Percentiles rank a stretch among this genome's conserved stretches.
These are phyloP conservation scores for Anomalospiza imberbis DNA, from an alignment of 2,797 vertebrate species.

Conservation along the genomic window DNA sequence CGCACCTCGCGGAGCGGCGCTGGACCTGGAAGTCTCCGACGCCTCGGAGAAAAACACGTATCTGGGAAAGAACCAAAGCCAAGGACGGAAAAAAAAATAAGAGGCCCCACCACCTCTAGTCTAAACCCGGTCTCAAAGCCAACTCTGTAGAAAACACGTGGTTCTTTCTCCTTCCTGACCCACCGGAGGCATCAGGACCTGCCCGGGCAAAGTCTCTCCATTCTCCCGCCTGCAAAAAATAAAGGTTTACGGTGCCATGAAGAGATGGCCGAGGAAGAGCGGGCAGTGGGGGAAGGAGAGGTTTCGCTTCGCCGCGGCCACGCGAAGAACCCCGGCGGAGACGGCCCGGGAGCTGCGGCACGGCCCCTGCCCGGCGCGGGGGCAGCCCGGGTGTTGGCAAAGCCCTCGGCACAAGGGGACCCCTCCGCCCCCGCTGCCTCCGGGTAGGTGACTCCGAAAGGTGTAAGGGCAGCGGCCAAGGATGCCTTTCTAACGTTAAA, in stretches of 20 bases:
- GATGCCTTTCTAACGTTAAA: background rate
- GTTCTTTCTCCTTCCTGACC: background rate
- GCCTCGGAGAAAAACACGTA: background rate
- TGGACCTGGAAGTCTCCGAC: background rate
- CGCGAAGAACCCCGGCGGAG: background rate
- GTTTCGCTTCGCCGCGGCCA: rapidly evolving
- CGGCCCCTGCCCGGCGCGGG: too few relatives aligned
- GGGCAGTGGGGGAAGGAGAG: rapidly evolving
- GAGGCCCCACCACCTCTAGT: rapidly evolving
- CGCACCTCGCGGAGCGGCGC: rapidly evolving
- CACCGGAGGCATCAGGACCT: background rate
- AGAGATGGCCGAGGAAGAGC: background rate
- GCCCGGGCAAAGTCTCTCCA: background rate
- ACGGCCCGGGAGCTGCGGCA: rapidly evolving
- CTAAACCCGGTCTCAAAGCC: background rate
- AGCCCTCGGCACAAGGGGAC: background rate
- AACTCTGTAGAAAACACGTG: background rate
- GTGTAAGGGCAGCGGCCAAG: background rate
- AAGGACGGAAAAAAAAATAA: background rate
- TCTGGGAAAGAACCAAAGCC: background rate
- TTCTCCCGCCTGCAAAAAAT: background rate
- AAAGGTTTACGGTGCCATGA: rapidly evolving
- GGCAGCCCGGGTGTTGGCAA: background rate
- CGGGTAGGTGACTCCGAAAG: background rate
- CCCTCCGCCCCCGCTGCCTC: rapidly evolving